phyloP scores from a whole-genome alignment of 2,113 vertebrate genomes.

The Pipa parva region DNA sequence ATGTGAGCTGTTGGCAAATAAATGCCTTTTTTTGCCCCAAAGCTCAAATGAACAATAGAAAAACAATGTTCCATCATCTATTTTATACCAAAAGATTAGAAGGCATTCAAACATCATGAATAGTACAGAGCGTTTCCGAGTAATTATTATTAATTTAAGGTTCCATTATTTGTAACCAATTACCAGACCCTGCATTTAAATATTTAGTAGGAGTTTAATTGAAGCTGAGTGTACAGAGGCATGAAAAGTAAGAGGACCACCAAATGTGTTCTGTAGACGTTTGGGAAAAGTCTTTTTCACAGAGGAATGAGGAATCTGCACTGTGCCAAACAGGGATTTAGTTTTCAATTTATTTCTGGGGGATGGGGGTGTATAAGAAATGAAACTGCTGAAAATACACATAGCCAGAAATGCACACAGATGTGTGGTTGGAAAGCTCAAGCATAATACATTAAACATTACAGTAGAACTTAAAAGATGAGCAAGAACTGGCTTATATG shows the following conservation, averaged over 20 bases:
- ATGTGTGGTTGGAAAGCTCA: constrained; percentile 62
- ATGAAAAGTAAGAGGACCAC: constrained; percentile 41
- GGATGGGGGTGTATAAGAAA: constrained; percentile 63
- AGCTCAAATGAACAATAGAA: constrained; percentile 36
- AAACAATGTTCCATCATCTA: constrained; percentile 33
- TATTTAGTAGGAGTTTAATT: constrained; percentile 71
- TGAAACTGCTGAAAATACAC: constrained; percentile 55
- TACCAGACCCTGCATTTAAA: constrained; percentile 62
- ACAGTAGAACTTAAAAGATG: constrained; percentile 52
- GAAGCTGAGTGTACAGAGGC: constrained; percentile 56
- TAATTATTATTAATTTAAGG: constrained; percentile 59
- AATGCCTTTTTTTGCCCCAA: constrained; percentile 35
- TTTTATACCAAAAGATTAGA: constrained; percentile 40
- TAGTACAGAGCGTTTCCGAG: constrained; percentile 52
- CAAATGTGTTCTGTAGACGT: constrained; percentile 41
- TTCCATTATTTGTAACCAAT: constrained; percentile 65
- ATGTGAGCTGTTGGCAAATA: constrained; percentile 18
- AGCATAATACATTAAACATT: constrained; percentile 72
- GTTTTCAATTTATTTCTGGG: constrained; percentile 55
- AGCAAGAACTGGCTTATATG: constrained; percentile 57
- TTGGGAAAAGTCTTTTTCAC: constrained; percentile 51
- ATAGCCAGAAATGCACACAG: constrained; percentile 60
- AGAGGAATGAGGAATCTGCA: constrained; percentile 47
- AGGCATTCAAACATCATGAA: constrained; percentile 44
- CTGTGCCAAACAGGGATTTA: constrained; percentile 44